Base-by-base conservation (phyloP, 2,888 invertebrate genomes). In the Digitonthophagus gazella region DNA sequence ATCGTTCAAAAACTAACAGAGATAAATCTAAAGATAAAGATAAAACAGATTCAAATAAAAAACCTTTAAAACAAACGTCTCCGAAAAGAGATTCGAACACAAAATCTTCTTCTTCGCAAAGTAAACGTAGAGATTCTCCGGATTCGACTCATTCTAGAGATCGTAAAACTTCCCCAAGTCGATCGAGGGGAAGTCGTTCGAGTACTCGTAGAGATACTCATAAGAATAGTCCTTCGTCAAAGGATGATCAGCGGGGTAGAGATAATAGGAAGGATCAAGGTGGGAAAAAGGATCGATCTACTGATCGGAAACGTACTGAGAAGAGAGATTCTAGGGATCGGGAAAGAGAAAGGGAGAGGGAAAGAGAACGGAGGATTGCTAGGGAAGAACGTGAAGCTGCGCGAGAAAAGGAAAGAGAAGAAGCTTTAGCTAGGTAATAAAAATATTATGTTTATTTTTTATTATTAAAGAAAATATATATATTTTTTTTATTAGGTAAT, bases 391-490 rank as follows among this genome's bases (percentile, higher is more conserved):
- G 86, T 6, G 87, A 87, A 76, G 86, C 86, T 0, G 87, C 86
- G 0, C 79, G 88, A 1, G 87, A 88, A 72, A 88, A 88, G 74
- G 88, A 89, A 75, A 83, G 88, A 0, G 86, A 87, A 73, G 93
- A 93, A 73, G 86, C 87, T 0, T 79, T 87, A 67, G 90, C 89
- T 5, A 85, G 92, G 72, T n/a, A n/a, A n/a, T n/a, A n/a, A n/a
- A n/a, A n/a, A n/a, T n/a, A n/a, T n/a, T n/a, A n/a, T n/a, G n/a
- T n/a, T n/a, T n/a, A n/a, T n/a, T n/a, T n/a, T n/a, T n/a, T n/a
- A n/a, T n/a, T n/a, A n/a, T n/a, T n/a, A n/a, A n/a, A n/a, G n/a
- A n/a, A n/a, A n/a, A n/a, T n/a, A n/a, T n/a, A n/a, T n/a, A n/a
- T n/a, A n/a, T n/a, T n/a, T n/a, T n/a, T n/a, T n/a, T n/a, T n/a